phyloP scores from a whole-genome alignment of 2,797 vertebrate species.

The Tokudaia tokunoshimensis region DNA sequence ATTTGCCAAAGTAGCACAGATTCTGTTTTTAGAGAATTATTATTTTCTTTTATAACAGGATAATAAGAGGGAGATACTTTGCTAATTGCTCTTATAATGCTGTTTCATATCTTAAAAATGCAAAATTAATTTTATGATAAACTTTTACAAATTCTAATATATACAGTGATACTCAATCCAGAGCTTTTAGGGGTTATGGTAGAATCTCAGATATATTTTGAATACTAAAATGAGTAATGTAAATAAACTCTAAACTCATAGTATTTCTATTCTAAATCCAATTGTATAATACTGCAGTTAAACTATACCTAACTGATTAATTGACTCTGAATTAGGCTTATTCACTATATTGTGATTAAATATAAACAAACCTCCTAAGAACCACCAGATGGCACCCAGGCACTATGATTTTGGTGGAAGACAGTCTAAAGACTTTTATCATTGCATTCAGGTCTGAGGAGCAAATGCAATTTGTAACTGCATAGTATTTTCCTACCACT shows the following conservation, averaged over 20 bases:
- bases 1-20: conserved; percentile 8
- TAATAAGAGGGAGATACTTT: not conserved
- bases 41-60: not conserved
- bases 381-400: conserved; percentile 90
- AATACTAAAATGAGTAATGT: not conserved
- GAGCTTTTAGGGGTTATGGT: not conserved
- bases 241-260: not conserved
- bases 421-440: conserved; percentile 43
- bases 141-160: not conserved
- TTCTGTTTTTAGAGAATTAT: not conserved
- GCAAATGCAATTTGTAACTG: not conserved
- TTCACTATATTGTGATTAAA: not conserved
- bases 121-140: not conserved
- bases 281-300: not conserved
- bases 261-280: conserved; percentile 34
- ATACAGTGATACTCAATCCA: not conserved
- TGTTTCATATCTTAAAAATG: not conserved
- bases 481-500: conserved; percentile 63
- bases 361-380: conserved; percentile 5
- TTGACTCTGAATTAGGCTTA: not conserved
- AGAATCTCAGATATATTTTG: not conserved
- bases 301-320: not conserved
- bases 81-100: not conserved
- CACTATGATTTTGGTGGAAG: conserved; percentile 72
- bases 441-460: not conserved